These are phyloP conservation scores for Bradynema listronoti DNA, from an alignment of 1,140 invertebrate genomes.

Conservation along the genomic window DNA sequence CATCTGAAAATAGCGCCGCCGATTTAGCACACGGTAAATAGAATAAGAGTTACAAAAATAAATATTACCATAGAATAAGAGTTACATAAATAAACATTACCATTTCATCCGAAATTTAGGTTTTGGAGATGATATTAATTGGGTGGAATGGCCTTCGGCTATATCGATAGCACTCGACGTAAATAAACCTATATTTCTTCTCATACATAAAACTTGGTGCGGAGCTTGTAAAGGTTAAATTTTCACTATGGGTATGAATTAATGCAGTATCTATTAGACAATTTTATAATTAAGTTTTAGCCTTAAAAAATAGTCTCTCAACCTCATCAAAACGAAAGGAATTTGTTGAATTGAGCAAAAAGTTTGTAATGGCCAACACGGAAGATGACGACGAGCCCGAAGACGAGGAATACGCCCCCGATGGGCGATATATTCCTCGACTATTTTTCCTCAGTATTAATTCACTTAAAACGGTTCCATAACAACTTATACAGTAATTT, in stretches of 20 bases:
- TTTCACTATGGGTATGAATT: not conserved
- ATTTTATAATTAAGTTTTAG: constrained; percentile 30
- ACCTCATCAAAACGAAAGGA: constrained; percentile 40
- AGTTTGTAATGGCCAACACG: constrained; percentile 56
- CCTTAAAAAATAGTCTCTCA: constrained; percentile 44
- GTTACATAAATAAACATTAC: too few species aligned
- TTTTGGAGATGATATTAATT: constrained; percentile 49
- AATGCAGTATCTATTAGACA: constrained; percentile 2
- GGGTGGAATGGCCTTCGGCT: constrained; percentile 49
- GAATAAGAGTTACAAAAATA: too few species aligned
- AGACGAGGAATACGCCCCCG: constrained; percentile 52
- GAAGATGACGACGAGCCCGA: constrained; percentile 57
- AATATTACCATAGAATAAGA: too few species aligned
- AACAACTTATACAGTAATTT: not conserved
- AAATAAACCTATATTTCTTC: constrained; percentile 55
- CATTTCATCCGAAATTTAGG: too few species aligned
- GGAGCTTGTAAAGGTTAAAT: constrained; percentile 51
- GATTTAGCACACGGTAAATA: too few species aligned
- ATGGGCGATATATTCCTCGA: constrained; percentile 53
- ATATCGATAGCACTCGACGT: constrained; percentile 48
- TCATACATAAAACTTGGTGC: constrained; percentile 57
- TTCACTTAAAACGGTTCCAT: constrained; percentile 9
- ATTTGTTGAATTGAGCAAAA: constrained; percentile 45
- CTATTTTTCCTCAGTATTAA: constrained; percentile 54
- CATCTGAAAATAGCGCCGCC: too few species aligned